Evolutionary conservation across 2,888 invertebrate genomes (phyloP).

Genomic region (Yponomeuta sedellus): DNA sequence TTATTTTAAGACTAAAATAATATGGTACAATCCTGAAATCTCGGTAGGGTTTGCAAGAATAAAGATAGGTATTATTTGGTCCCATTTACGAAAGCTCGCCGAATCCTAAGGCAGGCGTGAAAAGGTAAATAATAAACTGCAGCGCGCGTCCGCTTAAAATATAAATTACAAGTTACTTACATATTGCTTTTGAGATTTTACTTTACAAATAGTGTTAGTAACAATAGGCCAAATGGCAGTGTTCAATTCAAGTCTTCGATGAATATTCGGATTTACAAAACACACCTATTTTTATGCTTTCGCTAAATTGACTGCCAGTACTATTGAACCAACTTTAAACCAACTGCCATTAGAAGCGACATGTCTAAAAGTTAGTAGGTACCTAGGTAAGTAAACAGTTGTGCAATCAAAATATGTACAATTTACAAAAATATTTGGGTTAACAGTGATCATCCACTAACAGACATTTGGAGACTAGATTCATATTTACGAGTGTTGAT

Average conservation of each 20-base stretch:
- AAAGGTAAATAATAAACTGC: background rate
- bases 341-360: slow-evolving; percentile 43
- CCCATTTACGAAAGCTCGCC: slow-evolving; percentile 11
- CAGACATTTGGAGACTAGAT: slow-evolving; percentile 12
- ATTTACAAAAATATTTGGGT: slow-evolving; percentile 42
- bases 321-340: slow-evolving; percentile 37
- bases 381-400: slow-evolving; percentile 29
- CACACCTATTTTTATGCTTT: background rate
- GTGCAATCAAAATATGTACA: slow-evolving; percentile 65
- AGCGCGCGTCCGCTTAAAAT: background rate
- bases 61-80: slow-evolving; percentile 12
- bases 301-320: background rate
- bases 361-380: slow-evolving; percentile 23
- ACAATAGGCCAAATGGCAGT: slow-evolving; percentile 9
- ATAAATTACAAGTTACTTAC: background rate
- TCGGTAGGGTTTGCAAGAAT: background rate
- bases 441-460: slow-evolving; percentile 5
- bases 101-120: slow-evolving; percentile 5
- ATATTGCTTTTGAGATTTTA: slow-evolving; percentile 4
- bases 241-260: background rate
- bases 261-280: background rate
- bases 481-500: background rate
- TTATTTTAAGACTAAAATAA: slow-evolving; percentile 11
- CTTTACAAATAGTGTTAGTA: slow-evolving; percentile 1
- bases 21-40: slow-evolving; percentile 1